Evolutionary conservation across 2,888 invertebrate genomes (phyloP).

Genomic region (Conus canariensis): DNA sequence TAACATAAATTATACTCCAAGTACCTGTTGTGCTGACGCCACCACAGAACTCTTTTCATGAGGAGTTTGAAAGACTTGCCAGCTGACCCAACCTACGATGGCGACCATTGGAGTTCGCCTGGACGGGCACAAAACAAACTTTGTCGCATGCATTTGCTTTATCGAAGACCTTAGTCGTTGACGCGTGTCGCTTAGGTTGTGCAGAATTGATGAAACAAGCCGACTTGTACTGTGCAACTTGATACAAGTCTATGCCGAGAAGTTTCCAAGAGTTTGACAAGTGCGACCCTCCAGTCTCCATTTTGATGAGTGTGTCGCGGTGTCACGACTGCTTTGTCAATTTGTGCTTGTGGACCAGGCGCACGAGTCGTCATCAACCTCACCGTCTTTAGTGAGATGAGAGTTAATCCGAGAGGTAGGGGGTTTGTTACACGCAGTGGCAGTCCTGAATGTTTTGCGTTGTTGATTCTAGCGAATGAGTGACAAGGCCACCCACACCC

Average conservation of each 20-base stretch:
- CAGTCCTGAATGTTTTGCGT: neutral
- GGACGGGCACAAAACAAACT: conserved; percentile 34
- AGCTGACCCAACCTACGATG: conserved; percentile 45
- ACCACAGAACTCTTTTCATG: conserved; percentile 26
- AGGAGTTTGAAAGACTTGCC: conserved; percentile 34
- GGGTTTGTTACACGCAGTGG: neutral
- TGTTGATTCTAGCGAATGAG: neutral
- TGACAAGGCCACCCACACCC: conserved; percentile 34
- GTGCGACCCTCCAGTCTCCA: conserved; percentile 39
- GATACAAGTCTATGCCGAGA: neutral
- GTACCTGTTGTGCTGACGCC: conserved; percentile 24
- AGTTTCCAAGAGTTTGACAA: conserved; percentile 42
- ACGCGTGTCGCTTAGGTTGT: neutral
- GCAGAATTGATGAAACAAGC: neutral
- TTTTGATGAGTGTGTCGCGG: conserved; percentile 31
- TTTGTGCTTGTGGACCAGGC: conserved; percentile 1
- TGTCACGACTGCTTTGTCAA: conserved; percentile 3
- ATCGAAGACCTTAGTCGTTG: neutral
- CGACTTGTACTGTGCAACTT: neutral
- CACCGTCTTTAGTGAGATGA: neutral
- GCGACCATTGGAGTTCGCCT: conserved; percentile 39
- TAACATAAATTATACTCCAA: neutral
- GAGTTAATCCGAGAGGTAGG: neutral
- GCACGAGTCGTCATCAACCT: neutral
- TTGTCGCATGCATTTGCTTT: neutral